Evolutionary conservation across 2,888 invertebrate genomes (phyloP).

Genomic region (Apamea monoglypha): DNA sequence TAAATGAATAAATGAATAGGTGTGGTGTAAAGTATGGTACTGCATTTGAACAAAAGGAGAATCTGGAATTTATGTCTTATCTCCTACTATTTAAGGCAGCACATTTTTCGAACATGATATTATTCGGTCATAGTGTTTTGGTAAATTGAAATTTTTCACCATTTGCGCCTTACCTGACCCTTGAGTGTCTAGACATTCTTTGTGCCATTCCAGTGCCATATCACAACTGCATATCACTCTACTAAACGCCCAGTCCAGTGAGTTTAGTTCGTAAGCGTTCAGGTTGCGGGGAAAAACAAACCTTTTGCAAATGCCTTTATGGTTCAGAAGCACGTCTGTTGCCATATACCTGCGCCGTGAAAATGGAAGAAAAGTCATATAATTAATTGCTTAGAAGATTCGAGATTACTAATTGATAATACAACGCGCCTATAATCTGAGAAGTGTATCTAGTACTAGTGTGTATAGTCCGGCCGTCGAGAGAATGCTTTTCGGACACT

Average conservation of each 20-base stretch:
- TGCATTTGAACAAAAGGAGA: not conserved
- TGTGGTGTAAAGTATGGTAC: not conserved
- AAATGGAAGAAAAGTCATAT: constrained; percentile 16
- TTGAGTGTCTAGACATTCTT: not conserved
- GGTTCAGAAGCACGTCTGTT: constrained; percentile 74
- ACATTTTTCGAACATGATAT: constrained; percentile 55
- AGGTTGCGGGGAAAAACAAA: constrained; percentile 75
- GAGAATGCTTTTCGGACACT: not conserved
- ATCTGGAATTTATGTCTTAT: not conserved
- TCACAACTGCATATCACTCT: constrained; percentile 67
- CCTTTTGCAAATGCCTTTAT: constrained; percentile 77
- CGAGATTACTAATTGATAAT: not conserved
- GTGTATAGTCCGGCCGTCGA: not conserved
- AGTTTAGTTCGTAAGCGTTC: constrained; percentile 70
- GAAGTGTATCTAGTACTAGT: not conserved
- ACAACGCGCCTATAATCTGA: not conserved
- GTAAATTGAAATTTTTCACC: constrained; percentile 68
- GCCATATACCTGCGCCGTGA: constrained; percentile 74
- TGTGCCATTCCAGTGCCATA: constrained; percentile 73
- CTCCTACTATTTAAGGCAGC: not conserved
- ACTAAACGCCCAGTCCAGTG: constrained; percentile 71
- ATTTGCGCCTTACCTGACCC: constrained; percentile 54
- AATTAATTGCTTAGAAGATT: not conserved
- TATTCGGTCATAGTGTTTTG: constrained; percentile 65
- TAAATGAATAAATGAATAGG: not conserved